A percentile compares a stretch with the other conserved stretches of the same genome.
Conservation (phyloP, 2,113 vertebrate genomes). For the Boulengeromyrus knoepffleri region DNA sequence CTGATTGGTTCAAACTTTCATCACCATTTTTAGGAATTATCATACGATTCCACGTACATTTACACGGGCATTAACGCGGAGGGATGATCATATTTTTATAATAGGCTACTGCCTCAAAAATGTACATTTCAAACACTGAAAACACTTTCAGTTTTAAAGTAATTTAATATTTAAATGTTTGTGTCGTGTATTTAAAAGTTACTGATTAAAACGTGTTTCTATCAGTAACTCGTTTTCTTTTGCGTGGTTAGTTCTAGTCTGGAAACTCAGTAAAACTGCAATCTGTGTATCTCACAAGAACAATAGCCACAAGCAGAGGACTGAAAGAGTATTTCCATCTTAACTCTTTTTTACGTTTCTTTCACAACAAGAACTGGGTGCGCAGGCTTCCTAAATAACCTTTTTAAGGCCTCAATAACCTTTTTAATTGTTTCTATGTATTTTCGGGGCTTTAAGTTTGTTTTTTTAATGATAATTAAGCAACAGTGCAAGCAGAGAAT, state of each 20-base stretch:
- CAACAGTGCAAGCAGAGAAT: background rate
- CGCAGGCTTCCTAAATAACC: background rate
- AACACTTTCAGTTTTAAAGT: background rate
- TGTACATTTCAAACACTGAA: background rate
- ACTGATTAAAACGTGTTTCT: background rate
- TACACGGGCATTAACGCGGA: too few species aligned
- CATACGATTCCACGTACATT: background rate
- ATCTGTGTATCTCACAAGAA: background rate
- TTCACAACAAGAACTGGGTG: background rate
- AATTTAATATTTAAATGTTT: background rate
- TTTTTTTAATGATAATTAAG: background rate
- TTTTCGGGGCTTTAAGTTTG: background rate
- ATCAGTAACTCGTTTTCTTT: background rate
- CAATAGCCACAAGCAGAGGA: background rate
- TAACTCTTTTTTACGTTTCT: background rate
- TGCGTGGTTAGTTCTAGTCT: background rate
- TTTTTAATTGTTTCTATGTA: background rate
- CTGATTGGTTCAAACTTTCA: conserved; percentile 1
- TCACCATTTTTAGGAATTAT: background rate
- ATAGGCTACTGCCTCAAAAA: background rate
- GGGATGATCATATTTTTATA: background rate
- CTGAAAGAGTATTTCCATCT: background rate
- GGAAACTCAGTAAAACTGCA: background rate
- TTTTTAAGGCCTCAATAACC: background rate
- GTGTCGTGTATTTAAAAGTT: background rate